Evolutionary conservation across 2,888 invertebrate species (phyloP).

Genomic region (Strigamia crassipes): DNA sequence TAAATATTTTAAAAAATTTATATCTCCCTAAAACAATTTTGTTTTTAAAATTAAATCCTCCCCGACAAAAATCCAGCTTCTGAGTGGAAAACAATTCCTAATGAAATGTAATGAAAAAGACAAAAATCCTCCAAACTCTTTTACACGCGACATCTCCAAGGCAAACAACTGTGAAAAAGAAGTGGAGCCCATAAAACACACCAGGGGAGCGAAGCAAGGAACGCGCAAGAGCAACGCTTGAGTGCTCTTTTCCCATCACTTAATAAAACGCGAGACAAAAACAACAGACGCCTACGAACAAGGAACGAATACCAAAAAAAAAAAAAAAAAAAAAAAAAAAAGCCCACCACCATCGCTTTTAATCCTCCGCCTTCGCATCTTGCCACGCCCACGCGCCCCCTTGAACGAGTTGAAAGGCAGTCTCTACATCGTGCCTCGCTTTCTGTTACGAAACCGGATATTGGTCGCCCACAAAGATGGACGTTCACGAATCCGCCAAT

Average conservation of each 20-base stretch:
- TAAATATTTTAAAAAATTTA: too few relatives aligned
- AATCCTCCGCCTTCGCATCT: conserved; percentile 42
- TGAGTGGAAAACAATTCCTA: conserved; percentile 36
- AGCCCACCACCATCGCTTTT: conserved; percentile 6
- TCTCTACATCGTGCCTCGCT: conserved; percentile 31
- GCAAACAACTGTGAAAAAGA: conserved; percentile 42
- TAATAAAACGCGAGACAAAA: conserved; percentile 42
- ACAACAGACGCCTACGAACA: conserved; percentile 40
- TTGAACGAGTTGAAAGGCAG: conserved; percentile 33
- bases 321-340: background rate
- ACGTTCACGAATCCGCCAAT: conserved; percentile 40
- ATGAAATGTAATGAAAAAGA: conserved; percentile 42
- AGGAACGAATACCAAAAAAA: conserved; percentile 12
- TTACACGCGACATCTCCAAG: conserved; percentile 42
- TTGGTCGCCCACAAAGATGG: conserved; percentile 42
- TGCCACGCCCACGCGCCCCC: conserved; percentile 33
- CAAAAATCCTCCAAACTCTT: conserved; percentile 34
- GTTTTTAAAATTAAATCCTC: too few relatives aligned
- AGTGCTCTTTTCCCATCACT: conserved; percentile 42
- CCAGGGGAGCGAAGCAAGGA: conserved; percentile 36
- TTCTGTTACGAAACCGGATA: conserved; percentile 37
- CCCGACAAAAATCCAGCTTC: background rate
- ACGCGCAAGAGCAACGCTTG: conserved; percentile 38
- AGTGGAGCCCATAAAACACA: conserved; percentile 42
- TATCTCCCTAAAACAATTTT: too few relatives aligned